Conservation (phyloP, 2,888 invertebrate species). For the Cistogaster globosa region DNA sequence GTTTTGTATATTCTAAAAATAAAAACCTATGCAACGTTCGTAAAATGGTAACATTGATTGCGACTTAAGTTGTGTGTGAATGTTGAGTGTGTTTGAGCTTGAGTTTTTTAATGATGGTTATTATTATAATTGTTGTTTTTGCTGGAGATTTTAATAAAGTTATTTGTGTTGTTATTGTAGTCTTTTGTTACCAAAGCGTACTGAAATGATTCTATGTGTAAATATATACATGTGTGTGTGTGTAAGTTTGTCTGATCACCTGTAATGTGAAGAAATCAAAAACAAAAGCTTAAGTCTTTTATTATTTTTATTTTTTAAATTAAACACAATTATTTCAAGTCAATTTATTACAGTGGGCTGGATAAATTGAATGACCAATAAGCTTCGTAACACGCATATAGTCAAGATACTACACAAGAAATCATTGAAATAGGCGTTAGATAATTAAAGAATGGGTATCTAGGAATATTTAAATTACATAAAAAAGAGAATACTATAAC, state of each 20-base stretch:
- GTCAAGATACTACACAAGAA: too few species aligned
- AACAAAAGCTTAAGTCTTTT: conserved; percentile 58
- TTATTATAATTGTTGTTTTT: conserved; percentile 40
- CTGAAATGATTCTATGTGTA: not conserved
- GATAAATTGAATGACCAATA: too few species aligned
- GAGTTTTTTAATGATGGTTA: conserved; percentile 19
- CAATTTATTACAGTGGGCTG: conserved; percentile 26
- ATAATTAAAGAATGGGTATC: too few species aligned
- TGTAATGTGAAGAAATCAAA: conserved; percentile 68
- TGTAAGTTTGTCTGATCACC: conserved; percentile 53
- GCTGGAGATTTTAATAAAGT: conserved; percentile 45
- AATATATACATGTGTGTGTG: not conserved
- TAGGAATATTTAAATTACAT: too few species aligned
- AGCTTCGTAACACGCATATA: too few species aligned
- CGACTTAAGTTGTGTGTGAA: not conserved
- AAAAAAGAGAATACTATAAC: too few species aligned
- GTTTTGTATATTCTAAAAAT: too few species aligned
- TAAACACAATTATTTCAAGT: conserved; percentile 41
- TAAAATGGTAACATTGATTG: not conserved
- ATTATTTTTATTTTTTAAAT: conserved; percentile 57
- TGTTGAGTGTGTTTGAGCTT: not conserved
- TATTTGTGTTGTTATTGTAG: conserved; percentile 13
- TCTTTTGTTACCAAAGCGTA: conserved; percentile 6
- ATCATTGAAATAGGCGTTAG: too few species aligned
- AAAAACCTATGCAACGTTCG: too few species aligned